Evolutionary conservation across 2,113 vertebrate species (phyloP).

Genomic region (Sclerurus mexicanus): DNA sequence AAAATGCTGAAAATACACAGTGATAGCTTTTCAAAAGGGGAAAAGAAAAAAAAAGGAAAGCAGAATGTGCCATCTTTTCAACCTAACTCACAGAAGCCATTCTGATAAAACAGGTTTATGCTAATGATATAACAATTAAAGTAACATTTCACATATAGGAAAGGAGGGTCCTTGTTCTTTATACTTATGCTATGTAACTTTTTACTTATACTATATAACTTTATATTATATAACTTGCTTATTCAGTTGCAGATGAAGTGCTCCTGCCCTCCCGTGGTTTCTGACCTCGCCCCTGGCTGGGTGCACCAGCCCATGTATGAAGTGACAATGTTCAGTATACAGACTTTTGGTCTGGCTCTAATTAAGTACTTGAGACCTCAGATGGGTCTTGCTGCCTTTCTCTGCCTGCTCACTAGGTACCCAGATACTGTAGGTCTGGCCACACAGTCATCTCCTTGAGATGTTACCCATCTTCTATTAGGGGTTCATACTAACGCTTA

Average conservation of each 20-base stretch:
- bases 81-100: background rate
- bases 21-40: background rate
- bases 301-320: background rate
- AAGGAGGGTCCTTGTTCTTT: background rate
- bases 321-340: background rate
- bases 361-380: background rate
- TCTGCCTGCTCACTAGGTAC: background rate
- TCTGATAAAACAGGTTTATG: background rate
- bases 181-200: background rate
- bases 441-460: background rate
- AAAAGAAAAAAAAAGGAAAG: background rate
- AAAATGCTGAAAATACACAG: conserved; percentile 4
- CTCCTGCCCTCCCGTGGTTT: background rate
- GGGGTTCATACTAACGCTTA: background rate
- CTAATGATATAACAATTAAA: background rate
- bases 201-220: background rate
- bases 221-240: background rate
- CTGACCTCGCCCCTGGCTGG: fast-evolving
- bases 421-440: background rate
- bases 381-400: fast-evolving
- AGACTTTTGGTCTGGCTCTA: background rate
- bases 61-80: background rate
- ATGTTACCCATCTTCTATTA: background rate
- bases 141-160: background rate
- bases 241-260: background rate